Conservation (phyloP, 2,113 vertebrate species). For the Pitta sordida region DNA sequence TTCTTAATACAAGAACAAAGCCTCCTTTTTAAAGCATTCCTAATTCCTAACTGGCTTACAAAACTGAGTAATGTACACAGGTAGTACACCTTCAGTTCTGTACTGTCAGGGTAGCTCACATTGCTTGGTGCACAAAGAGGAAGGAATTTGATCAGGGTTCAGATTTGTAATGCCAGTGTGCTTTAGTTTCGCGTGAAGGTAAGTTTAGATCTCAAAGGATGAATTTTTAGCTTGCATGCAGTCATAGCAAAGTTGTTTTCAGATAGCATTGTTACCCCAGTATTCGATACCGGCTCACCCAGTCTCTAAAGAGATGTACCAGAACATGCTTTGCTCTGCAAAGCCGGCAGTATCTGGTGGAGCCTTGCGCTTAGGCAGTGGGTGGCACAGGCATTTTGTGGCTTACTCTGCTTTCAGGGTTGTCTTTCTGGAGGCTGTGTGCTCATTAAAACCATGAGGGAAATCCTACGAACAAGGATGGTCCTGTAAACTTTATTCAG, state of each 20-base stretch:
- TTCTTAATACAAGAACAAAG: neutral
- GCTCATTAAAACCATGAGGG: neutral
- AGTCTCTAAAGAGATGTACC: neutral
- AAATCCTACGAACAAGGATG: neutral
- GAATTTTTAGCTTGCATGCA: too few relatives aligned
- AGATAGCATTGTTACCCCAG: neutral
- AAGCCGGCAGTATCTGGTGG: neutral
- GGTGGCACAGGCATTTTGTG: neutral
- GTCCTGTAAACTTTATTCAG: neutral
- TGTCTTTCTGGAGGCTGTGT: neutral
- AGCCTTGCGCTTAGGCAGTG: neutral
- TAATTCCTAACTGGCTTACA: neutral
- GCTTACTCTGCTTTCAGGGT: neutral
- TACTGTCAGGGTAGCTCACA: neutral
- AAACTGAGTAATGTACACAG: neutral
- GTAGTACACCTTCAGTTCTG: neutral
- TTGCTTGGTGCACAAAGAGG: neutral
- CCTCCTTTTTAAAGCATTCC: neutral
- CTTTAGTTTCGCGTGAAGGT: neutral
- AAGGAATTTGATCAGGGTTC: neutral
- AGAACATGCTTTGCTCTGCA: neutral
- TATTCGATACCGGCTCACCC: neutral
- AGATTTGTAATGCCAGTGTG: neutral
- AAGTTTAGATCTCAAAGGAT: too few relatives aligned
- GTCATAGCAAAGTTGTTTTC: neutral